Percentiles rank a stretch among this genome's conserved stretches.
These are phyloP conservation scores for Andinoacara biseriatus DNA, from an alignment of 2,113 vertebrate species.

Conservation along the genomic window DNA sequence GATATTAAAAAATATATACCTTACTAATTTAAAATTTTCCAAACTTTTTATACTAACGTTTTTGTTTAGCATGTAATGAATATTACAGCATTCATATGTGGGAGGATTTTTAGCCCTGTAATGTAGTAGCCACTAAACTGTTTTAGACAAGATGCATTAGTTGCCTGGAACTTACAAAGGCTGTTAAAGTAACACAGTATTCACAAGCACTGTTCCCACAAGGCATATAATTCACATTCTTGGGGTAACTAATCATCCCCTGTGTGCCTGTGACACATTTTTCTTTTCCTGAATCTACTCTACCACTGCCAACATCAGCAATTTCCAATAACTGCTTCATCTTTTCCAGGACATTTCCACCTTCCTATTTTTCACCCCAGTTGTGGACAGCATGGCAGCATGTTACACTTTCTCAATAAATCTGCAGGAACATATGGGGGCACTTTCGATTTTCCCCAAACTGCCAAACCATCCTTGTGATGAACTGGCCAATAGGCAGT, in stretches of 20 bases:
- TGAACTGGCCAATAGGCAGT: conserved; percentile 18
- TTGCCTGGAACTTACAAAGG: conserved; percentile 32
- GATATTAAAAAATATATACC: neutral
- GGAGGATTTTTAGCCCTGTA: neutral
- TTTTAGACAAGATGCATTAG: conserved; percentile 28
- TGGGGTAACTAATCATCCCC: conserved; percentile 56
- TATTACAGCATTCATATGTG: neutral
- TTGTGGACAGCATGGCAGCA: conserved; percentile 36
- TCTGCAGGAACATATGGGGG: conserved; percentile 28
- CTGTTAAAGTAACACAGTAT: conserved; percentile 47
- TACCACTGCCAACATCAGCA: conserved; percentile 46
- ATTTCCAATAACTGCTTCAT: conserved; percentile 62
- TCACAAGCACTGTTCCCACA: conserved; percentile 22
- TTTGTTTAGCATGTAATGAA: neutral
- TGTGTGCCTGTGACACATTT: conserved; percentile 25
- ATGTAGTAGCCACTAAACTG: neutral
- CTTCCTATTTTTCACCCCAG: conserved; percentile 36
- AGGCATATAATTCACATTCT: conserved; percentile 51
- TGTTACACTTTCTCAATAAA: conserved; percentile 55
- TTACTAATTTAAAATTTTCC: neutral
- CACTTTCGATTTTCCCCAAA: conserved; percentile 37
- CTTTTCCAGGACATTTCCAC: conserved; percentile 30
- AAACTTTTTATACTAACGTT: neutral
- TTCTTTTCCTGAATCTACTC: conserved; percentile 37
- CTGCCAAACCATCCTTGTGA: conserved; percentile 29